Conservation (phyloP, 64 coral and sea anemone species). For the Stichodactyla mertensii region DNA sequence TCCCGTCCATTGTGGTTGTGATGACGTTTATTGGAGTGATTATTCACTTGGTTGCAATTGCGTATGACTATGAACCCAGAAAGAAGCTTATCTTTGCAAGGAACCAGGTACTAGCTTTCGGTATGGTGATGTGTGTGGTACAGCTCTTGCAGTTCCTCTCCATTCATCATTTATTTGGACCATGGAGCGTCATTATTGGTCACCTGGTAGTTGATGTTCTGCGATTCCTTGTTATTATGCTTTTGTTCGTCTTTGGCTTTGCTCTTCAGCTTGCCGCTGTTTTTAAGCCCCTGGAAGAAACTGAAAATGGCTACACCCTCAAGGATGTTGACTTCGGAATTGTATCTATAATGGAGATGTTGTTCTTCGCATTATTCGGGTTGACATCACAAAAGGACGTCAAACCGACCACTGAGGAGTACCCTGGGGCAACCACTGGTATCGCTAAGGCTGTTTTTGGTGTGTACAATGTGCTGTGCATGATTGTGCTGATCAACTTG, state of each 20-base stretch:
- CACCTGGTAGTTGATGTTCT: conserved; percentile 83
- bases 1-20: conserved; percentile 54
- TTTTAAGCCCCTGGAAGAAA: conserved; percentile 11
- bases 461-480: conserved; percentile 74
- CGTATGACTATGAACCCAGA: not conserved
- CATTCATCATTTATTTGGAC: conserved; percentile 91
- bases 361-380: conserved; percentile 87
- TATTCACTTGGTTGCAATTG: conserved; percentile 45
- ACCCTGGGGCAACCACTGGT: not conserved
- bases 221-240: conserved; percentile 74
- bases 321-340: not conserved
- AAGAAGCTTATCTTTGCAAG: conserved; percentile 61
- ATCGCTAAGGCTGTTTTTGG: conserved; percentile 79
- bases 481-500: conserved; percentile 85
- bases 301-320: not conserved
- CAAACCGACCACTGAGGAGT: not conserved
- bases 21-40: conserved; percentile 28
- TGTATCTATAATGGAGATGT: conserved; percentile 47
- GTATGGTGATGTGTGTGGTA: conserved; percentile 61
- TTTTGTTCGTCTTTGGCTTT: conserved; percentile 81
- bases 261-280: conserved; percentile 81
- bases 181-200: conserved; percentile 97
- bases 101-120: conserved; percentile 70
- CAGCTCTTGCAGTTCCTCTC: conserved; percentile 86
- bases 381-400: conserved; percentile 40